phyloP scores from a whole-genome alignment of 2,888 invertebrate genomes.

The Sarcophaga variegata region DNA sequence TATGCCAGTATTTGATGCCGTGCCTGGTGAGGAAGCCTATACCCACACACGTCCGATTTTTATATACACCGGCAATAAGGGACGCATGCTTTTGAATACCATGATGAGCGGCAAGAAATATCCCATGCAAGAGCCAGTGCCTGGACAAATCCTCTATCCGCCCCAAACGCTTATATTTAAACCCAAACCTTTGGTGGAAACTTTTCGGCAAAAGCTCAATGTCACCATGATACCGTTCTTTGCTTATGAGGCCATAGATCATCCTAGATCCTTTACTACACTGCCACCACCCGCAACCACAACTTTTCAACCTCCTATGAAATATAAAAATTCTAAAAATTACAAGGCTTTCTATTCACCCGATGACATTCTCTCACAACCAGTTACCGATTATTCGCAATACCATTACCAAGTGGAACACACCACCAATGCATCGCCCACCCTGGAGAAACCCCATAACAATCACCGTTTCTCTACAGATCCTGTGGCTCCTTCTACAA shows the following conservation, averaged over 20 bases:
- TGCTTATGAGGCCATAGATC: conserved; percentile 78
- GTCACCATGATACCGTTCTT: conserved; percentile 80
- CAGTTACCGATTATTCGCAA: conserved; percentile 42
- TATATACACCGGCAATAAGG: conserved; percentile 77
- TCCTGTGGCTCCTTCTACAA: conserved; percentile 25
- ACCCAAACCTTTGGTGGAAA: conserved; percentile 76
- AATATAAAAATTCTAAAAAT: conserved; percentile 73
- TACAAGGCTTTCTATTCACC: conserved; percentile 75
- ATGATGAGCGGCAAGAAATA: conserved; percentile 77
- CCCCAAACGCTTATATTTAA: conserved; percentile 77
- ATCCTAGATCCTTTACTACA: conserved; percentile 57
- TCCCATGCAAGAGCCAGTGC: conserved; percentile 80
- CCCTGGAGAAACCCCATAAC: conserved; percentile 66
- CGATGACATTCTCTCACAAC: conserved; percentile 74
- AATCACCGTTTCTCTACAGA: conserved; percentile 72
- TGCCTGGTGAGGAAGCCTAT: conserved; percentile 71
- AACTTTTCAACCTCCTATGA: neutral
- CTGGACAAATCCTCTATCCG: conserved; percentile 79
- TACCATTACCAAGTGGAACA: conserved; percentile 9
- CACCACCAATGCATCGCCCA: conserved; percentile 61
- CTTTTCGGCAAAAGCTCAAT: conserved; percentile 72
- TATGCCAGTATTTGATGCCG: conserved; percentile 75
- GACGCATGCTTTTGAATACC: conserved; percentile 78
- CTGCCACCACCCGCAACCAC: neutral
- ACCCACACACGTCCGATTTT: conserved; percentile 72